phyloP scores from a whole-genome alignment of 1,140 invertebrate genomes.

The Diprion similis region DNA sequence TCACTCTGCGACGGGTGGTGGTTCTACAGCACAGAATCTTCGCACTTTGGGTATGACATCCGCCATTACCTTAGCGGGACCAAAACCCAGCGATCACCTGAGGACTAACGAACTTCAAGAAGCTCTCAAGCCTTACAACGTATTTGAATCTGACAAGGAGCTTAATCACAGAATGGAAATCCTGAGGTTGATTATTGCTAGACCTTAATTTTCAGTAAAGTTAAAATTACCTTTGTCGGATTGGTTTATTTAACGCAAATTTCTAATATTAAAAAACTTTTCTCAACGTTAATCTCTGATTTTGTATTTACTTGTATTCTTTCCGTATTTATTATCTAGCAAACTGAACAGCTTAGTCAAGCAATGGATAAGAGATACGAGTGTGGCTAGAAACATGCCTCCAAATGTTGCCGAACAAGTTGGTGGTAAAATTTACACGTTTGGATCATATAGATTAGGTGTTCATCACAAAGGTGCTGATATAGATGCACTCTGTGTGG shows the following conservation, averaged over 20 bases:
- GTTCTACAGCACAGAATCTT: constrained; percentile 44
- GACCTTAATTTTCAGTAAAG: not conserved
- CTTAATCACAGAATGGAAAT: constrained; percentile 88
- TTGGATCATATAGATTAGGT: constrained; percentile 92
- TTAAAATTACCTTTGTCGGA: too few relatives aligned
- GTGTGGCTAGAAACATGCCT: constrained; percentile 89
- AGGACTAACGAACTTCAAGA: constrained; percentile 85
- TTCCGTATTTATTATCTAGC: constrained; percentile 59
- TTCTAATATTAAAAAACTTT: too few relatives aligned
- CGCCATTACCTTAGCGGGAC: constrained; percentile 87
- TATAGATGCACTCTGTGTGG: constrained; percentile 98
- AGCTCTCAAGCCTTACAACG: constrained; percentile 83
- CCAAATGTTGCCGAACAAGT: constrained; percentile 83
- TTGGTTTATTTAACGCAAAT: too few relatives aligned
- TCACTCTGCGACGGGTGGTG: constrained; percentile 33
- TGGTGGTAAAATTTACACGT: constrained; percentile 98
- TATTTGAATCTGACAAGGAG: constrained; percentile 92
- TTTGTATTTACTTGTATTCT: not conserved
- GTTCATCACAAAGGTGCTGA: constrained; percentile 98
- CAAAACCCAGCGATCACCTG: constrained; percentile 84
- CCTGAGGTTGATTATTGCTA: constrained; percentile 58
- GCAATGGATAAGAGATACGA: constrained; percentile 91
- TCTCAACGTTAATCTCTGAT: not conserved
- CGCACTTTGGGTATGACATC: constrained; percentile 87
- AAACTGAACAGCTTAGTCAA: constrained; percentile 90